Evolutionary conservation across 2,888 invertebrate species (phyloP).

Genomic region (Mythimna albipuncta): DNA sequence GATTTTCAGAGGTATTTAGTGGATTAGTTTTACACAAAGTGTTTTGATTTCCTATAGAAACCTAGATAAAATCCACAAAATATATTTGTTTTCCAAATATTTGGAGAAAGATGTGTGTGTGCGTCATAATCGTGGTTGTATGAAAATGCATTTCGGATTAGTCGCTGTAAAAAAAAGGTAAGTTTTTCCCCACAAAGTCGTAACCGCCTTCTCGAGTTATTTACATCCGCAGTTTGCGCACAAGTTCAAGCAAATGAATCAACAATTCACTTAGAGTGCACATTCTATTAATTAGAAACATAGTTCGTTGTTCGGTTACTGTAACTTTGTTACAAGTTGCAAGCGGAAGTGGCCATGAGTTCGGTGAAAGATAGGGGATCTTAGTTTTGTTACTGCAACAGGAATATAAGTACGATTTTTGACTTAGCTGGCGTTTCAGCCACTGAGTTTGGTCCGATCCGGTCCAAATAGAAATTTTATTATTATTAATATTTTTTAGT

Average conservation of each 20-base stretch:
- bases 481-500: too few species aligned
- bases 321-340: conserved; percentile 52
- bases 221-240: conserved; percentile 26
- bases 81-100: too few species aligned
- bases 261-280: conserved; percentile 60
- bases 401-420: background rate
- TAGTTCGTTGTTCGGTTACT: conserved; percentile 52
- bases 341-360: conserved; percentile 13
- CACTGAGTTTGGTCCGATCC: too few species aligned
- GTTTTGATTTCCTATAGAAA: too few species aligned
- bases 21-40: too few species aligned
- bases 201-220: conserved; percentile 33
- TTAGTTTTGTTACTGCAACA: background rate
- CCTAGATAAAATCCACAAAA: too few species aligned
- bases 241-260: conserved; percentile 53
- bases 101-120: too few species aligned
- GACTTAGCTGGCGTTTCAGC: too few species aligned
- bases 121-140: too few species aligned
- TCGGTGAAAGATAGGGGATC: background rate
- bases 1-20: too few species aligned
- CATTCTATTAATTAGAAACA: conserved; percentile 67
- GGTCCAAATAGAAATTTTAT: too few species aligned
- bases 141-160: background rate
- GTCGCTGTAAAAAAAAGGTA: background rate
- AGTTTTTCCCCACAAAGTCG: background rate